phyloP scores from a whole-genome alignment of 2,888 invertebrate species.

The Drosophila neotestacea region DNA sequence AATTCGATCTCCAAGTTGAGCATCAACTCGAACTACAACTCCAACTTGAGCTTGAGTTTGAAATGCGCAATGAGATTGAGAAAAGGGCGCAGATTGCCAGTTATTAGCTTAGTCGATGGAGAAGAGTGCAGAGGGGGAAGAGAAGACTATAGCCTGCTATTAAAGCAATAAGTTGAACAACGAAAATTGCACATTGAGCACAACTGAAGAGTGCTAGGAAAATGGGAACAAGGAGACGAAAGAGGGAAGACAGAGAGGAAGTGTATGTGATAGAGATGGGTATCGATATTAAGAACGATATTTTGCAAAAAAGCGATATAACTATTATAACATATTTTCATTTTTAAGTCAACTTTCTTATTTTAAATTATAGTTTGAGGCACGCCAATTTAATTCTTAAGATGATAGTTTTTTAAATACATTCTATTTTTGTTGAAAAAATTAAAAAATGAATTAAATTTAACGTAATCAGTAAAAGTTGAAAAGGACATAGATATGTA shows the following conservation, averaged over 20 bases:
- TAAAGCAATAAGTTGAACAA: slow-evolving; percentile 67
- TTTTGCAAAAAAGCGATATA: too few species aligned
- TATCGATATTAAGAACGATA: too few species aligned
- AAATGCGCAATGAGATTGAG: slow-evolving; percentile 54
- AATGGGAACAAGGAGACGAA: slow-evolving; percentile 16
- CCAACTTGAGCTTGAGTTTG: slow-evolving; percentile 12
- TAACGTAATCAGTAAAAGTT: too few species aligned
- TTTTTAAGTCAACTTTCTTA: too few species aligned
- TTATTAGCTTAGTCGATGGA: slow-evolving; percentile 50
- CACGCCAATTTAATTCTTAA: too few species aligned
- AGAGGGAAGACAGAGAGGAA: not conserved
- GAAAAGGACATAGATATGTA: too few species aligned
- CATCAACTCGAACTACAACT: slow-evolving; percentile 5
- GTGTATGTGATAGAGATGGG: not conserved
- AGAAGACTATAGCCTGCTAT: slow-evolving; percentile 52
- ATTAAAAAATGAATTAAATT: too few species aligned
- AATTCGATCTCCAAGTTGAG: slow-evolving; percentile 15
- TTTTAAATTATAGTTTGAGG: too few species aligned
- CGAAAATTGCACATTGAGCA: slow-evolving; percentile 62
- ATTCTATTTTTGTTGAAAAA: too few species aligned
- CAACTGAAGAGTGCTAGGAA: slow-evolving; percentile 42
- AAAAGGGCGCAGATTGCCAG: slow-evolving; percentile 65
- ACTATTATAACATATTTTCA: too few species aligned
- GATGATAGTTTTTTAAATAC: too few species aligned
- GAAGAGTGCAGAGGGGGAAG: not conserved